Base-by-base conservation (phyloP, 2,797 vertebrate species). In the Halcyon leucocephala region DNA sequence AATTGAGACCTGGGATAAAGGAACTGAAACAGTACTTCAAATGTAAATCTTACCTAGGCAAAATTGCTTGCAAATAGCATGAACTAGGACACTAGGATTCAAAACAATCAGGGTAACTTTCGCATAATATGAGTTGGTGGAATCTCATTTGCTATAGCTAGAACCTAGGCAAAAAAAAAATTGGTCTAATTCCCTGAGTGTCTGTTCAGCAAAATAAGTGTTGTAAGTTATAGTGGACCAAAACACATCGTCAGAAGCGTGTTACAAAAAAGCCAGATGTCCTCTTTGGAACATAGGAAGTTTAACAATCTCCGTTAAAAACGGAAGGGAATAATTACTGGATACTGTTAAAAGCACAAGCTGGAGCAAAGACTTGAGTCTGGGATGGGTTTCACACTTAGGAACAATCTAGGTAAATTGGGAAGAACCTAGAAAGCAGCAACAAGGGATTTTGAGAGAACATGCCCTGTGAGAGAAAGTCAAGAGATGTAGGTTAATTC, bases 141-240 rank as follows among this genome's bases (percentile, higher is more conserved):
- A 57, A 52, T 91, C 62, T 82, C 65, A 52, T 78, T 86, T 57
- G 81, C 77, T 95, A 13, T 64, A 65, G 62, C 60, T 86, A 39
- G 29, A 70, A 86, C 57, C 86, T 73, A 86, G 72, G 65, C 65
- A 71, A 86, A 83, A 52, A 52, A 73, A 88, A 88, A 90, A 37
- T 82, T 31, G 61, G 52, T 90, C 71, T 90, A 48, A 80, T 72
- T 82, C 86, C 41, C 33, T 46, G 74, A 91, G 60, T 54, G 52
- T 79, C 78, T 94, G 41, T 78, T 92, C 77, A 44, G 35, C 87
- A 86, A 84, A 87, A 58, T 65, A 89, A 78, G 65, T 78, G 54
- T 66, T 84, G 74, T 58, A 87, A 93, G 76, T 80, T 74, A 52
- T 77, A 91, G 76, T 64, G 80, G 79, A 96, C 69, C 28, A 71